phyloP scores from a whole-genome alignment of 1,140 invertebrate genomes.

The Charaxes varanes region DNA sequence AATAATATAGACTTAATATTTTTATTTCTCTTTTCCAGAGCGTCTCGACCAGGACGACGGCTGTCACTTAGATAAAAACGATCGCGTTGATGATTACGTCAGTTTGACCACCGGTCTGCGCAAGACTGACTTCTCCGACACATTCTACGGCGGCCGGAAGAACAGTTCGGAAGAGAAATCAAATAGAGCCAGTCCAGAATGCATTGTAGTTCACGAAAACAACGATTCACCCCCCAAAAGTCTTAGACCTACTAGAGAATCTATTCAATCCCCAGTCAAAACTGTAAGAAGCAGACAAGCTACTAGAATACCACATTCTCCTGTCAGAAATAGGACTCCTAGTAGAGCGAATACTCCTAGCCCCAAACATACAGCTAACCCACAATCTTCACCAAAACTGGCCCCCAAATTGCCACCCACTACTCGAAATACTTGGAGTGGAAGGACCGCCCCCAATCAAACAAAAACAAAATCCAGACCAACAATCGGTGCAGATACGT shows the following conservation, averaged over 20 bases:
- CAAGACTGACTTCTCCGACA: slow-evolving; percentile 77
- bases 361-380: slow-evolving; percentile 51
- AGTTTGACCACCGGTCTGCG: slow-evolving; percentile 79
- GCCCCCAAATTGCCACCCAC: slow-evolving; percentile 50
- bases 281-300: slow-evolving; percentile 49
- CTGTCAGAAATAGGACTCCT: slow-evolving; percentile 61
- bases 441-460: slow-evolving; percentile 69
- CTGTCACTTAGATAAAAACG: slow-evolving; percentile 58
- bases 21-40: slow-evolving; percentile 41
- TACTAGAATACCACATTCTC: slow-evolving; percentile 54
- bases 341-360: slow-evolving; percentile 63
- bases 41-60: slow-evolving; percentile 67
- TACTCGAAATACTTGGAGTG: slow-evolving; percentile 83
- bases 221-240: slow-evolving; percentile 74
- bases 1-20: not conserved
- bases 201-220: slow-evolving; percentile 69
- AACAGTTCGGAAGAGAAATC: slow-evolving; percentile 59
- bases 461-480: slow-evolving; percentile 72
- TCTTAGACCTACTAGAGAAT: slow-evolving; percentile 38
- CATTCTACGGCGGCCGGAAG: slow-evolving; percentile 74
- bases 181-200: slow-evolving; percentile 64
- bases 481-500: slow-evolving; percentile 79
- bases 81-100: slow-evolving; percentile 77
- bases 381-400: slow-evolving; percentile 57
- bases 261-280: slow-evolving; percentile 48